Evolutionary conservation across 2,113 vertebrate genomes (phyloP), one percentile per base, ranked within the genome.

Genomic region (Sylvilagus bachmani): DNA sequence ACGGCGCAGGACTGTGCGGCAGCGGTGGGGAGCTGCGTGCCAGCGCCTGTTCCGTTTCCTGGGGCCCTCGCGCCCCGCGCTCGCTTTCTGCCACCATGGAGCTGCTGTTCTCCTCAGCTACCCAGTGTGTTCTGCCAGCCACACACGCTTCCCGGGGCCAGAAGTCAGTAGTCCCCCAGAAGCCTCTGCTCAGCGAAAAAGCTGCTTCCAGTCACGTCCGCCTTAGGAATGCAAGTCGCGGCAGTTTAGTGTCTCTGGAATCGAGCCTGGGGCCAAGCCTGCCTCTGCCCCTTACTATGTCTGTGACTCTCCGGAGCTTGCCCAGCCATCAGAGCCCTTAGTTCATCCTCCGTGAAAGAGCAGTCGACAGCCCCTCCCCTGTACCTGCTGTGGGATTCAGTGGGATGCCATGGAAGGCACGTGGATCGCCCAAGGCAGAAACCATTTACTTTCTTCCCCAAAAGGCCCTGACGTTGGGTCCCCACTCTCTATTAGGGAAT

Each of bases 371-470:
- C 31, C 33, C 17, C 31, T 71, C 88, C 49, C 51, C 33, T 66
- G 1, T 33, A 78, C 38, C 66, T 61, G 24, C 36, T 61, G 11
- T 51, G 55, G 78, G 53, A 38, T 64, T 73, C 82, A 75, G 33
- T 53, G 90, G 81, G 55, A 66, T 29, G 33, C 17, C 55, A 58
- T 7, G 13, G n/a, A 71, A 82, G 81, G 49, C n/a, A 94, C 6
- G 21, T 74, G 33, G 13, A 9, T 86, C 51, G 14, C 6, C 77
- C 22, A 84, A 49, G 61, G 33, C 83, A 94, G 64, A 95, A 53
- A 25, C 17, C 6, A n/a, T 79, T 90, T 58, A 38, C 58, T 94
- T 69, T 86, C 73, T 86, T 96, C 29, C 38, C 64, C 55, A 49
- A 36, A 96, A 90, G 58, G 89, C 33, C 33, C 69, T 71, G 51